A percentile compares a stretch with the other conserved stretches of the same genome.
These are phyloP conservation scores for Drosophila pruinosa DNA, from an alignment of 1,140 invertebrate genomes.

Conservation along the genomic window DNA sequence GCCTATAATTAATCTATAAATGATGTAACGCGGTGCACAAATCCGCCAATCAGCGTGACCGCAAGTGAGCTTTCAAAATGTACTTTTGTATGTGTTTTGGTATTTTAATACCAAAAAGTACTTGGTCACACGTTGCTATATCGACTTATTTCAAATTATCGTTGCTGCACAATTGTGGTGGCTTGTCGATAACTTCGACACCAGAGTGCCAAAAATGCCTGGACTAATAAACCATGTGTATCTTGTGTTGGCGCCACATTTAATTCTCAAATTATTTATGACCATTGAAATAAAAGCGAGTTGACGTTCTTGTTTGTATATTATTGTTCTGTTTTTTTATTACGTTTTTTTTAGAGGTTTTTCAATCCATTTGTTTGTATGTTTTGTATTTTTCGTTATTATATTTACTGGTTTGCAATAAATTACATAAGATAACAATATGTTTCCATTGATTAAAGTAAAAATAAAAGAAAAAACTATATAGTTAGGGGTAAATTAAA, in stretches of 20 bases:
- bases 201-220: background rate
- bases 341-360: constrained; percentile 58
- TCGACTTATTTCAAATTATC: background rate
- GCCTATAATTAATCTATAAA: constrained; percentile 46
- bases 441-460: constrained; percentile 50
- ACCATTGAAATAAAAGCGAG: background rate
- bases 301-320: constrained; percentile 26
- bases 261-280: background rate
- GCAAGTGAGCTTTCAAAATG: constrained; percentile 1
- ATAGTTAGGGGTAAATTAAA: constrained; percentile 66
- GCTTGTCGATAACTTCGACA: constrained; percentile 6
- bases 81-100: background rate
- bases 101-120: background rate
- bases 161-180: background rate
- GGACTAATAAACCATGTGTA: background rate
- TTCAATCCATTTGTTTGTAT: constrained; percentile 71
- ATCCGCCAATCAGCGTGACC: constrained; percentile 13
- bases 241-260: constrained; percentile 5
- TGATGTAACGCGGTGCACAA: constrained; percentile 54
- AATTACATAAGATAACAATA: constrained; percentile 68
- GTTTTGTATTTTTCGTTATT: constrained; percentile 70
- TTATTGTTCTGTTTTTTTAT: constrained; percentile 77
- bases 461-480: constrained; percentile 46
- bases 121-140: background rate
- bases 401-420: constrained; percentile 75